Percentiles rank a stretch among this genome's conserved stretches.
Conservation (phyloP, 2,888 invertebrate species). For the Drosophila picticornis region DNA sequence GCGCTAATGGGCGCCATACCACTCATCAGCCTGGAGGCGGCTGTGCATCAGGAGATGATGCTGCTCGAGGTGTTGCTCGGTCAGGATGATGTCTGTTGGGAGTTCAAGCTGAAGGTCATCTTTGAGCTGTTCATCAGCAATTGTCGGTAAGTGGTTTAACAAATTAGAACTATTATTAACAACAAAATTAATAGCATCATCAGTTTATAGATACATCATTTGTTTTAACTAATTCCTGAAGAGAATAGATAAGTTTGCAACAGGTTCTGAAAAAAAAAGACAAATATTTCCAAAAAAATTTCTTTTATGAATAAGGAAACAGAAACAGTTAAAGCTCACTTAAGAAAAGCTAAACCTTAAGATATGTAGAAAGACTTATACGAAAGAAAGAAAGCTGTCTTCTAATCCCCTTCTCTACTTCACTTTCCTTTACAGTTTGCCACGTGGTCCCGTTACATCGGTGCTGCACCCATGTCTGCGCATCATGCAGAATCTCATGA, state of each 20-base stretch:
- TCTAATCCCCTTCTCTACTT: neutral
- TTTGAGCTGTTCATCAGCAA: conserved; percentile 94
- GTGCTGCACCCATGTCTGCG: conserved; percentile 97
- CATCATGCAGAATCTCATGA: conserved; percentile 94
- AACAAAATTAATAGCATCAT: neutral
- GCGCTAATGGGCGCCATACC: conserved; percentile 92
- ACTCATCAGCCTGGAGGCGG: conserved; percentile 89
- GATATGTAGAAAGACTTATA: too few relatives aligned
- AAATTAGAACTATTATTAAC: neutral
- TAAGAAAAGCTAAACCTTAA: too few relatives aligned
- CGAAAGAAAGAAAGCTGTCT: too few relatives aligned
- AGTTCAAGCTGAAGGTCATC: conserved; percentile 94
- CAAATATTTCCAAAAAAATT: too few relatives aligned
- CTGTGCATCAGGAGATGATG: conserved; percentile 95
- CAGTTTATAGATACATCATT: neutral
- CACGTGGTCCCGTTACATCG: conserved; percentile 94
- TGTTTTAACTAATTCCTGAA: neutral
- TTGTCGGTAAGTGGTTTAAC: conserved; percentile 85
- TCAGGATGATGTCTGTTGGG: conserved; percentile 98
- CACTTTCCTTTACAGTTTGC: conserved; percentile 85
- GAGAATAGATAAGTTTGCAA: too few relatives aligned
- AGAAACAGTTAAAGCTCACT: too few relatives aligned
- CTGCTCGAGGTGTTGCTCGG: conserved; percentile 94
- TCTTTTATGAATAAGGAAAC: too few relatives aligned
- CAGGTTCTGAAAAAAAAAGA: too few relatives aligned